Percentiles rank a stretch among this genome's conserved stretches.
Evolutionary conservation across 2,888 invertebrate genomes (phyloP).

Genomic region (Zygaena filipendulae): DNA sequence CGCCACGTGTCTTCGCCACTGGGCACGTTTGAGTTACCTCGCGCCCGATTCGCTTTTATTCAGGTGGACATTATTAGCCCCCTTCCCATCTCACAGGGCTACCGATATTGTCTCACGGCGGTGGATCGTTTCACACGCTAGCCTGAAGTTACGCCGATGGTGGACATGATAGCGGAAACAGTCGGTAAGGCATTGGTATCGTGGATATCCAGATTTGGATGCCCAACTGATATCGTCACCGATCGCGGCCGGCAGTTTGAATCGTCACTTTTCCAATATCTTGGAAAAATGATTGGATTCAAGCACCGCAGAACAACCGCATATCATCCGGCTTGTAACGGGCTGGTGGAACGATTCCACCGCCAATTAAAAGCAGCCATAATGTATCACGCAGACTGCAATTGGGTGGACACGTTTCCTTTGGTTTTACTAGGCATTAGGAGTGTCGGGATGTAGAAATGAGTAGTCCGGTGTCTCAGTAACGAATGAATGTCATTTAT

Average conservation of each 20-base stretch:
- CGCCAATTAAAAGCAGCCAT: constrained; percentile 32
- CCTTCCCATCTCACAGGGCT: constrained; percentile 3
- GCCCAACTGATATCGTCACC: constrained; percentile 21
- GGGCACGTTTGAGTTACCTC: too few species aligned
- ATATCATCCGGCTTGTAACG: constrained; percentile 13
- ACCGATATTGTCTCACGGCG: neutral
- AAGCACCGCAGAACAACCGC: constrained; percentile 20
- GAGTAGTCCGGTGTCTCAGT: too few species aligned
- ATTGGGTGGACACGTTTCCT: constrained; percentile 6
- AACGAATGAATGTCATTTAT: too few species aligned
- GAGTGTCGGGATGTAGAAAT: constrained; percentile 9
- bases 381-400: too few species aligned
- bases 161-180: too few species aligned
- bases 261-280: constrained; percentile 13
- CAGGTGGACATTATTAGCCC: too few species aligned
- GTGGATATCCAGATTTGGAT: constrained; percentile 41
- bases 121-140: constrained; percentile 1
- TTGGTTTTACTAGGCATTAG: constrained; percentile 9
- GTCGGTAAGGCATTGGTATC: constrained; percentile 23
- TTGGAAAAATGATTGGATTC: too few species aligned
- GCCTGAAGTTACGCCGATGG: neutral
- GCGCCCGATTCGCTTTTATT: too few species aligned
- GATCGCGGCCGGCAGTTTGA: constrained; percentile 24
- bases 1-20: constrained; percentile 12
- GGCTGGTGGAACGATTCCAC: constrained; percentile 21